Conservation (phyloP, 2,113 vertebrate genomes). For the Nyctibius bracteatus region DNA sequence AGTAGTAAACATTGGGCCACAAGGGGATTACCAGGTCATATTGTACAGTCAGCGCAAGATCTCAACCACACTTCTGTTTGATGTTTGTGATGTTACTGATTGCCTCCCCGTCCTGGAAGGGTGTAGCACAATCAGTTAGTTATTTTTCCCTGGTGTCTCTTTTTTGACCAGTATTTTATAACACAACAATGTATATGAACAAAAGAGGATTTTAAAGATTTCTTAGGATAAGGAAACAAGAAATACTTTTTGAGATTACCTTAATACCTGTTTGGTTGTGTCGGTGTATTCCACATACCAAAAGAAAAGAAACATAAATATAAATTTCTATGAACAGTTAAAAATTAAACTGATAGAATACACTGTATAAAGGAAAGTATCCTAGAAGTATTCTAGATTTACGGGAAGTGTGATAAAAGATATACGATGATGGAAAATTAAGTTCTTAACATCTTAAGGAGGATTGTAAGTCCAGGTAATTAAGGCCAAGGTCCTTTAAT, state of each 20-base stretch:
- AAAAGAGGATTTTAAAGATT: not conserved
- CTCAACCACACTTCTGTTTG: not conserved
- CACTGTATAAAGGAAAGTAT: not conserved
- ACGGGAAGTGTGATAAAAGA: not conserved
- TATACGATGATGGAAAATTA: not conserved
- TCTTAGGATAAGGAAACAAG: not conserved
- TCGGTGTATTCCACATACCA: not conserved
- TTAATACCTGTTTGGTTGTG: not conserved
- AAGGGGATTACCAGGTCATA: not conserved
- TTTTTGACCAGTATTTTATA: not conserved
- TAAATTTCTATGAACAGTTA: not conserved
- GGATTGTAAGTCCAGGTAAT: not conserved
- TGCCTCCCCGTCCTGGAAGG: not conserved
- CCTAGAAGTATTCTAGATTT: not conserved
- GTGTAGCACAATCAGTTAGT: not conserved
- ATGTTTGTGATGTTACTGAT: rapidly evolving
- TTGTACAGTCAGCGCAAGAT: not conserved
- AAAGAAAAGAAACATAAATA: not conserved
- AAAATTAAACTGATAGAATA: not conserved
- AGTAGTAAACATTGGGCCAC: not conserved
- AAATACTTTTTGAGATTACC: not conserved
- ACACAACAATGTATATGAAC: rapidly evolving
- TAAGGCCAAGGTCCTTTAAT: not conserved
- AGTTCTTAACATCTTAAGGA: not conserved
- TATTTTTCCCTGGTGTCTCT: not conserved